Evolutionary conservation across 2,797 vertebrate species (phyloP).

Genomic region (Sebastes hopkinsi): DNA sequence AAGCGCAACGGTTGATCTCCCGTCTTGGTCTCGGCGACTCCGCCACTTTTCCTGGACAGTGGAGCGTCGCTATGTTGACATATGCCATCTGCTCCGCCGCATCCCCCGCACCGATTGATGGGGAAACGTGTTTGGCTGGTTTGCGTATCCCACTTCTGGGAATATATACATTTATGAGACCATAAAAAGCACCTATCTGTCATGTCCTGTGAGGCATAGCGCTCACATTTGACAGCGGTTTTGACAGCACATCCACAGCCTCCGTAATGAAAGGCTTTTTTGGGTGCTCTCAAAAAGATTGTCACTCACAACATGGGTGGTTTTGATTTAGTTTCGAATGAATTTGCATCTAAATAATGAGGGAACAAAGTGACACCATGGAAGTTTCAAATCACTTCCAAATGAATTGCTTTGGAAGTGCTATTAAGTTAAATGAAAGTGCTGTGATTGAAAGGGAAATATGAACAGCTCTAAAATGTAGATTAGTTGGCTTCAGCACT

Average conservation of each 20-base stretch:
- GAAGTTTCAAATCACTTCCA: conserved; percentile 43
- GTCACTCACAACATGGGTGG: conserved; percentile 34
- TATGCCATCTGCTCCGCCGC: conserved; percentile 56
- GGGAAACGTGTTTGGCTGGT: conserved; percentile 42
- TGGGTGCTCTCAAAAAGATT: conserved; percentile 14
- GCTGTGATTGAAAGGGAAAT: conserved; percentile 26
- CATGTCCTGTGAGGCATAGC: conserved; percentile 37
- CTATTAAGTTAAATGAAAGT: conserved; percentile 41
- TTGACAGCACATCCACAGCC: conserved; percentile 21
- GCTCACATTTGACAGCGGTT: conserved; percentile 29
- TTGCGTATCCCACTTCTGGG: conserved; percentile 34
- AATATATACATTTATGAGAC: conserved; percentile 49
- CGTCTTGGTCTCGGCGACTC: conserved; percentile 42
- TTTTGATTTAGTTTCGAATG: conserved; percentile 40
- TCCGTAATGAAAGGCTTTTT: conserved; percentile 28
- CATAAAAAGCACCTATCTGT: conserved; percentile 54
- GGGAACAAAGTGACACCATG: conserved; percentile 19
- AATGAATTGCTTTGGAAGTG: conserved; percentile 53
- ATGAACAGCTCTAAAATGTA: conserved; percentile 18
- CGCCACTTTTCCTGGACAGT: conserved; percentile 59
- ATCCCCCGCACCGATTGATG: conserved; percentile 42
- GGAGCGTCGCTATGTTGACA: conserved; percentile 65
- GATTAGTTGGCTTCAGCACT: conserved; percentile 1
- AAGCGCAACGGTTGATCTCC: conserved; percentile 56
- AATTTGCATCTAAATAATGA: conserved; percentile 53